Percentiles rank a stretch among this genome's conserved stretches.
phyloP scores from a whole-genome alignment of 2,113 vertebrate species.

The Recurvirostra avosetta region DNA sequence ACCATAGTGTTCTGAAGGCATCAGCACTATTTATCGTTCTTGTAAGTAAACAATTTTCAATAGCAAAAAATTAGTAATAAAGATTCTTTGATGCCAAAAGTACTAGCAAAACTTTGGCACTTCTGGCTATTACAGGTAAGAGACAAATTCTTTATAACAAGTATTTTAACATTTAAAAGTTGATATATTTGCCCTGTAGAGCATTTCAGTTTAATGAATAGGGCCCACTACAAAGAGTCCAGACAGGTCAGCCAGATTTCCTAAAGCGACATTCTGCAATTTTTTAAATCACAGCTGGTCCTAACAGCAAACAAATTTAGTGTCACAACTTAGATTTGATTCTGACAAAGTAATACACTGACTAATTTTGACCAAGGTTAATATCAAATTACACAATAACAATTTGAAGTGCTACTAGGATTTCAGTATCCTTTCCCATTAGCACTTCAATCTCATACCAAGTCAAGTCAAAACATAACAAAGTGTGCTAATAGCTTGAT shows the following conservation, averaged over 20 bases:
- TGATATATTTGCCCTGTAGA: slow-evolving; percentile 51
- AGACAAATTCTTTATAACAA: slow-evolving; percentile 59
- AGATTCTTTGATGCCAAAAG: slow-evolving; percentile 60
- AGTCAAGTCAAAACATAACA: neutral
- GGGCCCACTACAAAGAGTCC: neutral
- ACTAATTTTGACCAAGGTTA: slow-evolving; percentile 41
- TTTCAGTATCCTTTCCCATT: slow-evolving; percentile 20
- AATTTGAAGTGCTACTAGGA: slow-evolving; percentile 48
- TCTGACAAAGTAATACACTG: slow-evolving; percentile 22
- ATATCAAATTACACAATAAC: slow-evolving; percentile 47
- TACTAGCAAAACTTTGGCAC: slow-evolving; percentile 66
- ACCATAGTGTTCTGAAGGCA: slow-evolving; percentile 69
- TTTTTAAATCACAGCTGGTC: slow-evolving; percentile 39
- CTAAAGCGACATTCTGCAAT: slow-evolving; percentile 24
- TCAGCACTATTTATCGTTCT: slow-evolving; percentile 42
- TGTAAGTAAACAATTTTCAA: slow-evolving; percentile 68
- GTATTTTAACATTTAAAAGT: slow-evolving; percentile 55
- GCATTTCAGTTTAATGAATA: slow-evolving; percentile 54
- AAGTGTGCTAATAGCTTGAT: neutral
- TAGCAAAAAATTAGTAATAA: slow-evolving; percentile 62
- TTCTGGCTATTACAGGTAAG: slow-evolving; percentile 58
- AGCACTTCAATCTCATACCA: neutral
- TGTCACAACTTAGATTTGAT: slow-evolving; percentile 34
- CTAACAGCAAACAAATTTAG: slow-evolving; percentile 55
- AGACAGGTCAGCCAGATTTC: slow-evolving; percentile 44